Base-by-base conservation (phyloP, 2,113 vertebrate species). In the Hyperoodon ampullatus region DNA sequence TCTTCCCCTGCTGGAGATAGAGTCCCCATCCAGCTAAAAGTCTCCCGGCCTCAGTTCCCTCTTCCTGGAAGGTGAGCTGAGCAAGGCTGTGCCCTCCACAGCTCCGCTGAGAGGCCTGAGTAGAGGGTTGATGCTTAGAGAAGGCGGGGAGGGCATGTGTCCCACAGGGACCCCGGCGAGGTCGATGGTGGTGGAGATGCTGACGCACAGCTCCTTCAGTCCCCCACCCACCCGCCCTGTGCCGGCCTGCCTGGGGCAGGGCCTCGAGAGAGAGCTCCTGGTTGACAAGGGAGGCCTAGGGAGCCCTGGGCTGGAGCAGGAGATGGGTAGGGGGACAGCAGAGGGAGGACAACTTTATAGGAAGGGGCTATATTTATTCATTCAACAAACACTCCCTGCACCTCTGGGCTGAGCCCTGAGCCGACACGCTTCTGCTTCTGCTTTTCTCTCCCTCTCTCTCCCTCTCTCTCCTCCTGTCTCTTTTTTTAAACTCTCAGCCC, bases 1-100 rank as follows among this genome's bases (percentile, higher is more conserved):
- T 44, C 86, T 94, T 88, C 78, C 85, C 70, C 66, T 42, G 19
- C 58, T 93, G 26, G 83, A 92, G 65, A 71, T 30, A 28, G 24
- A 7, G 86, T 35, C 42, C 53, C 65, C 23, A 2, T 91, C 26
- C 50, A 63, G 70, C 85, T 35, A 13, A 30, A 33, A 61, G 2
- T 8, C n/a, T 16, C 18, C 19, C 2, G 2, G 4, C 77, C 24
- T 33, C 3, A 1, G n/a, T 12, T 55, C 24, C 58, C 63, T 63
- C 28, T 70, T 81, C 50, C 80, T 72, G 61, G 80, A 81, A 71
- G 87, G 75, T 83, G 26, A 47, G 74, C 58, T 9, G 63, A 68
- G 84, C 21, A 24, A 24, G 60, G 12, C 60, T 2, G 42, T 1
- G 39, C 8, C 18, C 14, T 47, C 5, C 18, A 15, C 0, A 0